A percentile compares a stretch with the other conserved stretches of the same genome.
These are phyloP conservation scores for Hafferia zeledoni DNA, from an alignment of 2,797 vertebrate species.

Conservation along the genomic window DNA sequence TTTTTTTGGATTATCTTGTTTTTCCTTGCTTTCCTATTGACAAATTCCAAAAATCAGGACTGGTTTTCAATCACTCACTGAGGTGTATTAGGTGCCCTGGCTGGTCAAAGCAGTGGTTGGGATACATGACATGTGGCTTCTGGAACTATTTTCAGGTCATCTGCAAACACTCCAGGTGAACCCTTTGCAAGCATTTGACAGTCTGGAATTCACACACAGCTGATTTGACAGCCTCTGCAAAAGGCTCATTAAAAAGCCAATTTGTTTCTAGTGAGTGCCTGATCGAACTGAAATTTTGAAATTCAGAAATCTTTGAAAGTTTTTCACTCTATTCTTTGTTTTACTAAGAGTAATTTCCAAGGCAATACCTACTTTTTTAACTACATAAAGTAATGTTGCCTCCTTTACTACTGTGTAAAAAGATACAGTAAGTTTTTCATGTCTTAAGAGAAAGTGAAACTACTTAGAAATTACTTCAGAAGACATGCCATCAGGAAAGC, in stretches of 20 bases:
- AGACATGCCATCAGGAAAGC: not conserved
- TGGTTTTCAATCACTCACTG: not conserved
- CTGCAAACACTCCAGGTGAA: conserved; percentile 39
- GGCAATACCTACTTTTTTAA: not conserved
- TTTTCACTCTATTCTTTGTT: not conserved
- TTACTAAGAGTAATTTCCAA: not conserved
- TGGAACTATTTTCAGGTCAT: conserved; percentile 26
- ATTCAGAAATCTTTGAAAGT: not conserved
- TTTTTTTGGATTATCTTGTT: not conserved
- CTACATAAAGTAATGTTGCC: not conserved
- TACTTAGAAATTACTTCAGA: not conserved
- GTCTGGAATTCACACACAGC: conserved; percentile 21
- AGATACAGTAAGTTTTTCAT: not conserved
- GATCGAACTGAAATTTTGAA: not conserved
- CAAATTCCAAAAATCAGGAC: not conserved
- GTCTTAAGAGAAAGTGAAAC: not conserved
- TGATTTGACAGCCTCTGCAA: conserved; percentile 10
- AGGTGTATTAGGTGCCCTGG: not conserved
- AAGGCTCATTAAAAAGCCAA: not conserved
- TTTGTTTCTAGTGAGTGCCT: not conserved
- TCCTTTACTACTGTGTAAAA: not conserved
- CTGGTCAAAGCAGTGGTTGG: not conserved
- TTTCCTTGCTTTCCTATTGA: not conserved
- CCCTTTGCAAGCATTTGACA: conserved; percentile 1
- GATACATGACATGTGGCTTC: not conserved